These are phyloP conservation scores for Drosophila suboccidentalis DNA, from an alignment of 2,888 invertebrate species.

Conservation along the genomic window DNA sequence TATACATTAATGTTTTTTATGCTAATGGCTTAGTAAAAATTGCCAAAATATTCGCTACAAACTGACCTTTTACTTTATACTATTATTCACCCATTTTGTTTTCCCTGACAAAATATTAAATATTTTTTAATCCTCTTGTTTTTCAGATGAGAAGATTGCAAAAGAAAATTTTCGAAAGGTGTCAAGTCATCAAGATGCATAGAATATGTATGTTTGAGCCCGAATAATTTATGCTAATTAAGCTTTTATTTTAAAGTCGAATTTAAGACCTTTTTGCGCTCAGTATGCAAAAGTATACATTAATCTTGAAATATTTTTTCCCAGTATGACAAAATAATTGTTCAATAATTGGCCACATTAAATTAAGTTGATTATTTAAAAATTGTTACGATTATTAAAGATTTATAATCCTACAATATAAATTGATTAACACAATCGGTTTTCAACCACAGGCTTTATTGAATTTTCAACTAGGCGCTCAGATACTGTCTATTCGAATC, in stretches of 20 bases:
- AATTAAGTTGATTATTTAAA: background rate
- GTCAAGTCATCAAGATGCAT: conserved; percentile 23
- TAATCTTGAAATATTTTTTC: background rate
- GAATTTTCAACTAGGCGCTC: background rate
- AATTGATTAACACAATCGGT: background rate
- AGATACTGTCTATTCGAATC: no score
- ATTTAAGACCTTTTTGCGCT: background rate
- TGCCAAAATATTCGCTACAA: no score
- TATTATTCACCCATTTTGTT: background rate
- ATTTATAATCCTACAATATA: background rate
- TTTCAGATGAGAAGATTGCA: conserved; percentile 60
- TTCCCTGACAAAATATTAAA: background rate
- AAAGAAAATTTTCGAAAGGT: conserved; percentile 59
- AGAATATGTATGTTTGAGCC: background rate
- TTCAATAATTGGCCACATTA: background rate
- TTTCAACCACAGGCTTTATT: background rate
- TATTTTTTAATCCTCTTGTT: conserved; percentile 1
- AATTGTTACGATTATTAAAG: background rate
- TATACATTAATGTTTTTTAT: background rate
- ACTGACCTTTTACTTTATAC: background rate
- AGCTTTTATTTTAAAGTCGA: background rate
- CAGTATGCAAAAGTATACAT: background rate
- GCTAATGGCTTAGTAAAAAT: no score
- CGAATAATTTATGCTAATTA: background rate
- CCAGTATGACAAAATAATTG: background rate